Evolutionary conservation across 2,797 vertebrate genomes (phyloP).

Genomic region (Lepidocolaptes lacrymiger): DNA sequence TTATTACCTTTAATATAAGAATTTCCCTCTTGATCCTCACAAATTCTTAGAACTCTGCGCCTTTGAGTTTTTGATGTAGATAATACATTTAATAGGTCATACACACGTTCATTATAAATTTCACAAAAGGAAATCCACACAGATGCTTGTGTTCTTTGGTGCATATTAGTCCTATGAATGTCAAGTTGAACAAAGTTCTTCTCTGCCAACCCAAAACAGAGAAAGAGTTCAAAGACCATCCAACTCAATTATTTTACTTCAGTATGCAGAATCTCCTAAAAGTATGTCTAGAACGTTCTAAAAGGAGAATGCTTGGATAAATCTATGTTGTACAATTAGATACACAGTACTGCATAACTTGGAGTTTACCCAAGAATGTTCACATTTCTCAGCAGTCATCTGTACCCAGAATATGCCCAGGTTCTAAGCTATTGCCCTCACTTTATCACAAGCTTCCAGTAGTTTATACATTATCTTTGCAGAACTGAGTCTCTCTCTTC

Average conservation of each 20-base stretch:
- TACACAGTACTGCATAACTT: not conserved
- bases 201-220: constrained; percentile 17
- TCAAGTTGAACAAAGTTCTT: not conserved
- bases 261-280: not conserved
- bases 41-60: constrained; percentile 82
- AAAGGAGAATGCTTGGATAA: not conserved
- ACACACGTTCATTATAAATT: constrained; percentile 91
- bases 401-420: not conserved
- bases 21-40: constrained; percentile 86
- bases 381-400: not conserved
- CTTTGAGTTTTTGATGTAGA: constrained; percentile 79
- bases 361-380: not conserved
- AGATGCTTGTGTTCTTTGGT: constrained; percentile 72
- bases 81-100: constrained; percentile 82
- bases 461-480: not conserved
- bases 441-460: not conserved
- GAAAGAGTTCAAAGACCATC: not conserved
- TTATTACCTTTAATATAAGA: constrained; percentile 87
- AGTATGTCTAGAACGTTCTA: not conserved
- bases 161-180: not conserved
- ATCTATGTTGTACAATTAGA: not conserved
- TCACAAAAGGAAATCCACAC: constrained; percentile 92
- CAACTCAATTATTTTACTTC: not conserved
- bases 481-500: not conserved
- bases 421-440: not conserved